These are phyloP conservation scores for Cosmia trapezina DNA, from an alignment of 2,888 invertebrate species.

Conservation along the genomic window DNA sequence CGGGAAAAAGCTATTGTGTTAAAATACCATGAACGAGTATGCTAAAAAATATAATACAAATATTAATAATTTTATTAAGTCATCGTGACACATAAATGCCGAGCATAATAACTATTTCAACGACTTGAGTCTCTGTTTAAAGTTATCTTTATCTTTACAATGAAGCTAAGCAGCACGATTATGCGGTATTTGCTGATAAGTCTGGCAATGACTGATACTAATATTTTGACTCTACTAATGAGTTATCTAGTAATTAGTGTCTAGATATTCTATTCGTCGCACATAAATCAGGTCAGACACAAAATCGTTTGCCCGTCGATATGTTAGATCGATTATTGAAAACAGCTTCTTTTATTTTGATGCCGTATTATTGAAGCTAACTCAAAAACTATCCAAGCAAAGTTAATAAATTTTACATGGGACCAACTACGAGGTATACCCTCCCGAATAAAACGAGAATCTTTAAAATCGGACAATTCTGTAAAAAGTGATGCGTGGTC, in stretches of 20 bases:
- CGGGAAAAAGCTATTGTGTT: not conserved
- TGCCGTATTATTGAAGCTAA: too few species aligned
- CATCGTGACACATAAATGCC: not conserved
- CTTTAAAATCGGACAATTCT: too few species aligned
- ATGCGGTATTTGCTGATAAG: constrained; percentile 12
- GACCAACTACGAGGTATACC: too few species aligned
- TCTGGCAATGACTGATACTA: constrained; percentile 43
- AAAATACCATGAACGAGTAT: not conserved
- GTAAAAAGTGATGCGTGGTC: too few species aligned
- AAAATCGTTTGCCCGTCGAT: not conserved
- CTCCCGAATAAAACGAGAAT: too few species aligned
- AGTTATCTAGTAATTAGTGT: constrained; percentile 36
- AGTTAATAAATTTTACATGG: too few species aligned
- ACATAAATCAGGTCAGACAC: constrained; percentile 2
- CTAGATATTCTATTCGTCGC: constrained; percentile 9
- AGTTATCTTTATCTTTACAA: constrained; percentile 9
- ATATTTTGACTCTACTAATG: constrained; percentile 19
- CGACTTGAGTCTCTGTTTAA: not conserved
- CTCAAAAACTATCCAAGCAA: too few species aligned
- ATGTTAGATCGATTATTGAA: constrained; percentile 20
- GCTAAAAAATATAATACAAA: not conserved
- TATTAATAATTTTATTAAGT: not conserved
- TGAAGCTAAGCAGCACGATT: constrained; percentile 5
- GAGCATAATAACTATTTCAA: not conserved
- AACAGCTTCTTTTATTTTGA: not conserved